phyloP scores from a whole-genome alignment of 2,888 invertebrate species.

The Hydriomena furcata region DNA sequence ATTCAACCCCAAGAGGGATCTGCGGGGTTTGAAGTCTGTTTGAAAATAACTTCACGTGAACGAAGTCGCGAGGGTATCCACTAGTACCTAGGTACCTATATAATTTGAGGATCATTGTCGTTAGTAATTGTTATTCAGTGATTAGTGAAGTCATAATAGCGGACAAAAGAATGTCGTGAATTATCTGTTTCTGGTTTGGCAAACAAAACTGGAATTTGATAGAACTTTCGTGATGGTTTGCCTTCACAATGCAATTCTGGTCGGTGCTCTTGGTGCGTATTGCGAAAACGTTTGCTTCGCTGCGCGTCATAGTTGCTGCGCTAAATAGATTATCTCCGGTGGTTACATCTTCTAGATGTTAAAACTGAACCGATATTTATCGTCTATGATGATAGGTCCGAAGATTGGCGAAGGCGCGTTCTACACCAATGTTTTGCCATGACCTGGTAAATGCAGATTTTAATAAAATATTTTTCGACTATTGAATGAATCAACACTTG shows the following conservation, averaged over 20 bases:
- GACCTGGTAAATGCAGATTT: no score
- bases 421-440: no score
- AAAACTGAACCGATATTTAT: slow-evolving; percentile 31
- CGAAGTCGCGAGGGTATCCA: no score
- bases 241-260: slow-evolving; percentile 28
- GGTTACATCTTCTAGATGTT: slow-evolving; percentile 46
- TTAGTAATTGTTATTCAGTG: slow-evolving; percentile 38
- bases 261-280: slow-evolving; percentile 50
- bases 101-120: slow-evolving; percentile 49
- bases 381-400: background rate
- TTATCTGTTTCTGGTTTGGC: slow-evolving; percentile 6
- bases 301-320: slow-evolving; percentile 64
- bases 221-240: slow-evolving; percentile 1
- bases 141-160: slow-evolving; percentile 41
- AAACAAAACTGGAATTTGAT: background rate
- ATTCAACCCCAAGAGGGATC: no score
- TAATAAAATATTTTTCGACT: no score
- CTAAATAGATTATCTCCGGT: slow-evolving; percentile 60
- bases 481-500: background rate
- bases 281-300: slow-evolving; percentile 70
- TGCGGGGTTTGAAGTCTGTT: no score
- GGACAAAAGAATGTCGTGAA: slow-evolving; percentile 24
- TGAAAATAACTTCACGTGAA: no score
- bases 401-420: background rate
- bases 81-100: no score